Evolutionary conservation across 2,113 vertebrate genomes (phyloP).

Genomic region (Actenoides lindsayi): DNA sequence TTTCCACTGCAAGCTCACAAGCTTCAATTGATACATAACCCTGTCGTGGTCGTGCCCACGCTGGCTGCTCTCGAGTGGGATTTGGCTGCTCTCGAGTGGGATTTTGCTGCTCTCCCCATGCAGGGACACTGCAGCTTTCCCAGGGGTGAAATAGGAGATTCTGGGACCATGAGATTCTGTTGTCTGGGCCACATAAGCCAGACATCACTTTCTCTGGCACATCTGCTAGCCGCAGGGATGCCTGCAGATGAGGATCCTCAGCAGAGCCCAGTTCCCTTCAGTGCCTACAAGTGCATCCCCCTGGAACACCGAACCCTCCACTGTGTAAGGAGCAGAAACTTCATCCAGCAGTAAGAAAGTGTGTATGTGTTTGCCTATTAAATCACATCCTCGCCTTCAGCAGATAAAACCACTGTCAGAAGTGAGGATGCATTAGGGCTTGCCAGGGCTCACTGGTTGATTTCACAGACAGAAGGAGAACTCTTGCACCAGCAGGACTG

Average conservation of each 20-base stretch:
- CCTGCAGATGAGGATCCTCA: too few species aligned
- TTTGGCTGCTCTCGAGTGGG: neutral
- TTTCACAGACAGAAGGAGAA: neutral
- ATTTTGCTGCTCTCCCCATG: neutral
- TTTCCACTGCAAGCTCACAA: rapidly evolving
- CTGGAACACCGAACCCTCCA: neutral
- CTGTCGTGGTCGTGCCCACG: neutral
- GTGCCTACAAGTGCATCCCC: rapidly evolving
- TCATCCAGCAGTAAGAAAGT: neutral
- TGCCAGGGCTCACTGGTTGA: neutral
- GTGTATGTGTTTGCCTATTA: neutral
- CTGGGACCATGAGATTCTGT: neutral
- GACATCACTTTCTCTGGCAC: neutral
- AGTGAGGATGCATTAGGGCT: neutral
- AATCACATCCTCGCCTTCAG: neutral
- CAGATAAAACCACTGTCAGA: neutral
- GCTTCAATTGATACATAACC: neutral
- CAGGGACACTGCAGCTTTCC: neutral
- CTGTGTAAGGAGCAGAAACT: neutral
- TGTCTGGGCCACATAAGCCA: neutral
- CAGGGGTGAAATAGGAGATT: neutral
- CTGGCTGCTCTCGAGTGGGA: neutral
- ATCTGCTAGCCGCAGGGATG: neutral
- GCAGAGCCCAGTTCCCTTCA: neutral
- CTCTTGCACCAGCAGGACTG: neutral